Evolutionary conservation across 2,888 invertebrate genomes (phyloP), one percentile per base, ranked within the genome.

Genomic region (Sericinus montela): DNA sequence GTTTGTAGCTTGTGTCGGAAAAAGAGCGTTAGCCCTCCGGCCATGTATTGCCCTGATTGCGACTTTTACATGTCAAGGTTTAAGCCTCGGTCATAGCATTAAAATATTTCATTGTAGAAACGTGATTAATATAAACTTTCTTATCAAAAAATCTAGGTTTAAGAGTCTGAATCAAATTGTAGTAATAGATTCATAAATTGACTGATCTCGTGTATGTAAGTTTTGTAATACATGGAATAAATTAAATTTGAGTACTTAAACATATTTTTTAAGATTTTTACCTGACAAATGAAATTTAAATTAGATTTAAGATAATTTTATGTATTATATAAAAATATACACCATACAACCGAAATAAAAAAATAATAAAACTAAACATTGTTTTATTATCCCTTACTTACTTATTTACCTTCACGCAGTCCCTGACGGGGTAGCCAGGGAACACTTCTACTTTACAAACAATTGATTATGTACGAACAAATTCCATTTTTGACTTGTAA

Each of bases 1-100:
- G 93, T 93, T 51, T 97, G 97, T 75, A 94, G 95, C 80, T 89
- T 98, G 62, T 98, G 97, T 80, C 91, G 96, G 50, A 97, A 97
- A 75, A 95, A 96, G 69, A 91, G 93, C 55, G 93, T 96, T 13
- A 91, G 90, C 41, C 91, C 94, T 11, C 94, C 96, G 10, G 93
- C 94, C 29, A 91, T 93, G 61, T 97, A 97, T 73, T 98, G 97
- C 80, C 91, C 93, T 42, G 97, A 97, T 80, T 97, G 97, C 82
- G 96, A 97, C 72, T 97, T 95, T 84, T 98, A 97, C 72, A 94
- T 98, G 94, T 95, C 95, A 55, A 90, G 94, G 67, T 95, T 95
- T 77, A 93, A 94, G 69, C 94, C 93, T 36, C 90, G 91, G 60
- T 89, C 90, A 65, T 91, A 86, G 79, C 63, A 55, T 45, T 52